Conservation (phyloP, 1,140 invertebrate genomes). For the Melanaphis sacchari region DNA sequence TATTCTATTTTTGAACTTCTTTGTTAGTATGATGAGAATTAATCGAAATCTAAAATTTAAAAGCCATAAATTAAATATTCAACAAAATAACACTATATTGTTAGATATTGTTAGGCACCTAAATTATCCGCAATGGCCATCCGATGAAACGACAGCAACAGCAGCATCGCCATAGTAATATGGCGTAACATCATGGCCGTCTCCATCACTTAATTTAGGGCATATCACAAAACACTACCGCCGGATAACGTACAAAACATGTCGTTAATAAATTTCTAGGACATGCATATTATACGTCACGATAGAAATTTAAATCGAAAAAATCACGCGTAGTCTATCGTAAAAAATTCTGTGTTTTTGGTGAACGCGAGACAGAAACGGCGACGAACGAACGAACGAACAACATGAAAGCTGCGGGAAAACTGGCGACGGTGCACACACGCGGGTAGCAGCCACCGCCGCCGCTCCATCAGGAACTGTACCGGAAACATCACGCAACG, state of each 20-base stretch:
- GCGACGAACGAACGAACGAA: neutral
- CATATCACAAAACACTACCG: conserved; percentile 2
- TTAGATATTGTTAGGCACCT: neutral
- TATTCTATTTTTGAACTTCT: neutral
- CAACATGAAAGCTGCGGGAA: conserved; percentile 34
- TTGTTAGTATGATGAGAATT: neutral
- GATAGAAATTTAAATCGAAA: neutral
- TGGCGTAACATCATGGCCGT: neutral
- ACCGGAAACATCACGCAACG: conserved; percentile 49
- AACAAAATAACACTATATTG: neutral
- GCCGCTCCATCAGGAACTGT: conserved; percentile 41
- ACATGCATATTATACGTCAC: neutral
- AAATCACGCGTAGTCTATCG: neutral
- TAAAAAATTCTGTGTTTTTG: neutral
- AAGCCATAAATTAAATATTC: neutral
- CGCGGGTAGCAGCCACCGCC: conserved; percentile 37
- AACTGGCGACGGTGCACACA: conserved; percentile 47
- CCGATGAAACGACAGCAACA: conserved; percentile 20
- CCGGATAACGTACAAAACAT: neutral
- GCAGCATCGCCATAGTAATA: neutral
- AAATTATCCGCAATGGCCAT: conserved; percentile 34
- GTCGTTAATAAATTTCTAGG: neutral
- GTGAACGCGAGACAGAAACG: neutral
- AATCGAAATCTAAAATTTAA: neutral
- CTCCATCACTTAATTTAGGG: neutral